Percentiles rank a stretch among this genome's conserved stretches.
phyloP scores from a whole-genome alignment of 2,797 vertebrate genomes.

The Discoglossus pictus region DNA sequence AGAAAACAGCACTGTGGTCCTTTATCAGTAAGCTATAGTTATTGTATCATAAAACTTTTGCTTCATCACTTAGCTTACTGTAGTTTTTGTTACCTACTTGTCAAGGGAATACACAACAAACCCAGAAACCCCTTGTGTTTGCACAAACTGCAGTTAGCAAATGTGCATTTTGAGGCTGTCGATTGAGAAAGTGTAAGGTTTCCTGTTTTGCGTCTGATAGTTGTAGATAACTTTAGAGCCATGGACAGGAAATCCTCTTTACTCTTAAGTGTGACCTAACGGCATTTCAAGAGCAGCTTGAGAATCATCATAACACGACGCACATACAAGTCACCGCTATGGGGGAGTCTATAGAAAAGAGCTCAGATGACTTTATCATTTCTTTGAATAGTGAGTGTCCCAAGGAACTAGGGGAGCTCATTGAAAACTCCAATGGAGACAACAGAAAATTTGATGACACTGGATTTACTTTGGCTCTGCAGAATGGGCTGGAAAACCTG shows the following conservation, averaged over 20 bases:
- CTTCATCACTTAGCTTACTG: too few relatives aligned
- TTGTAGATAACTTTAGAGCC: conserved; percentile 76
- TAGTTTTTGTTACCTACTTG: too few relatives aligned
- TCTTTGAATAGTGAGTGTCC: conserved; percentile 60
- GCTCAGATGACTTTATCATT: conserved; percentile 61
- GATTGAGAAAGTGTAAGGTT: conserved; percentile 79
- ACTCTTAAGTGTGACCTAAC: conserved; percentile 69
- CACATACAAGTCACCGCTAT: conserved; percentile 61
- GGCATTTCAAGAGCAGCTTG: conserved; percentile 61
- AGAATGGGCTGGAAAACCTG: conserved; percentile 78
- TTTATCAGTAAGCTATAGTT: too few relatives aligned
- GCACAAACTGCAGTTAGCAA: neutral
- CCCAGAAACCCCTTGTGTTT: too few relatives aligned
- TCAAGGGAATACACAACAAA: too few relatives aligned
- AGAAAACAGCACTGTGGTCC: too few relatives aligned
- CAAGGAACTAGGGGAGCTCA: conserved; percentile 63
- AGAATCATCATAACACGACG: conserved; percentile 59
- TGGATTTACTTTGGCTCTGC: conserved; percentile 75
- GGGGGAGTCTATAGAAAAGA: conserved; percentile 73
- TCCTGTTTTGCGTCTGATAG: conserved; percentile 82
- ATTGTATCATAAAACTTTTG: too few relatives aligned
- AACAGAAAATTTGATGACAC: conserved; percentile 78
- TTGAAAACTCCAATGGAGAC: conserved; percentile 71
- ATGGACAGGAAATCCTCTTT: conserved; percentile 79
- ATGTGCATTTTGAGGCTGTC: conserved; percentile 21